These are phyloP conservation scores for Punctoribates punctum DNA, from an alignment of 2,888 invertebrate genomes.

Conservation along the genomic window DNA sequence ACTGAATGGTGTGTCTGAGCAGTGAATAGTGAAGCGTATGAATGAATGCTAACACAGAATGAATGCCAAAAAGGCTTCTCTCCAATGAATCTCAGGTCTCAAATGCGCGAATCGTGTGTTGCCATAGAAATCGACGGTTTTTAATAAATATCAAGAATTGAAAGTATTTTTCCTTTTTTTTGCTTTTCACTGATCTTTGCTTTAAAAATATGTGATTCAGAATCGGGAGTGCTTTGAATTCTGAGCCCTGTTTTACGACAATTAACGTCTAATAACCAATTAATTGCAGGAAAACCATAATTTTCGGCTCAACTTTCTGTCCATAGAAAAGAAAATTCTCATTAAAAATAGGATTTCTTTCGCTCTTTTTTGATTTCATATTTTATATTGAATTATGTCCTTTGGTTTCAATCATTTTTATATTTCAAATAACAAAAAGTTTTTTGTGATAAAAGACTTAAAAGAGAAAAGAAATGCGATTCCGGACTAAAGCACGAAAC, in stretches of 20 bases:
- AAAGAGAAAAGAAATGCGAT: not conserved
- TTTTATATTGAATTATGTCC: not conserved
- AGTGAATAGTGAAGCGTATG: slow-evolving; percentile 19
- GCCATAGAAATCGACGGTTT: slow-evolving; percentile 7
- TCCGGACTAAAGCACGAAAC: slow-evolving; percentile 5
- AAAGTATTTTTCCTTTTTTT: slow-evolving; percentile 1
- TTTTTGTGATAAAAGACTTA: slow-evolving; percentile 17
- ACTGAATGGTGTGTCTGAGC: not conserved
- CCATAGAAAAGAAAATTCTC: not conserved
- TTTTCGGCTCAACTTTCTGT: not conserved
- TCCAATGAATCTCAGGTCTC: slow-evolving; percentile 21
- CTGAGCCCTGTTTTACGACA: not conserved
- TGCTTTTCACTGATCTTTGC: not conserved
- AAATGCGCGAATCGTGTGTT: slow-evolving; percentile 25
- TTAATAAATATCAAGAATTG: slow-evolving; percentile 11
- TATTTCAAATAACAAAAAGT: not conserved
- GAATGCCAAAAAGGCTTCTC: not conserved
- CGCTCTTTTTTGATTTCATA: not conserved
- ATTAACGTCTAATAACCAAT: not conserved
- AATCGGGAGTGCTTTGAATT: not conserved
- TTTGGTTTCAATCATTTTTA: not conserved
- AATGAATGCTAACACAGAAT: not conserved
- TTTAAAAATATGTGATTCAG: not conserved
- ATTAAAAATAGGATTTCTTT: not conserved
- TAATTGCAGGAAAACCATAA: slow-evolving; percentile 23